Evolutionary conservation across 2,113 vertebrate species (phyloP).

Genomic region (Regulus satrapa): DNA sequence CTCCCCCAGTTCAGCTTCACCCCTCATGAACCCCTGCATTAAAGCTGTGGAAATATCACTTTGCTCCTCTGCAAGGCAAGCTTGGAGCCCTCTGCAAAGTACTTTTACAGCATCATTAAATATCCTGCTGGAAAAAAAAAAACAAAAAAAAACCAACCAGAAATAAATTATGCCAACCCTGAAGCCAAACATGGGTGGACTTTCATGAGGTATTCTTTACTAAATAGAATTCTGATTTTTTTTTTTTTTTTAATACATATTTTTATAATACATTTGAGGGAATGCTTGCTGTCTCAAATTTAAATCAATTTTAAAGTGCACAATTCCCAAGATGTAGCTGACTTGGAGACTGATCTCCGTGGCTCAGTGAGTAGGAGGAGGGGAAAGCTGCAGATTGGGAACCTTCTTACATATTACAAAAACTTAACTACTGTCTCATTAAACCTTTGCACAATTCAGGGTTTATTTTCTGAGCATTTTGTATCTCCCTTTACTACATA

Average conservation of each 20-base stretch:
- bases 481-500: not conserved
- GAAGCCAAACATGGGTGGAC: fast-evolving
- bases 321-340: not conserved
- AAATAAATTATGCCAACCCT: not conserved
- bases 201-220: not conserved
- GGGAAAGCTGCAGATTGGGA: not conserved
- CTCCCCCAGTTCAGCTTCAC: not conserved
- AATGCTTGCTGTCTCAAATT: not conserved
- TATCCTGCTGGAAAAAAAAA: not conserved
- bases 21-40: not conserved
- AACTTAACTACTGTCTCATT: not conserved
- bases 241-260: no score
- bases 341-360: not conserved
- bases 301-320: not conserved
- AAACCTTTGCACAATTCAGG: not conserved
- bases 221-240: not conserved
- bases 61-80: not conserved
- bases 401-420: not conserved
- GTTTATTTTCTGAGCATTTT: not conserved
- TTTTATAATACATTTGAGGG: not conserved
- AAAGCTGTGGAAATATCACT: fast-evolving
- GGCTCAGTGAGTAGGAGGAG: not conserved
- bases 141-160: no score
- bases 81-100: not conserved
- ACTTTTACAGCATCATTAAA: not conserved